A percentile compares a stretch with the other conserved stretches of the same genome.
Conservation (phyloP, 2,888 invertebrate genomes). For the Lymantria monacha region DNA sequence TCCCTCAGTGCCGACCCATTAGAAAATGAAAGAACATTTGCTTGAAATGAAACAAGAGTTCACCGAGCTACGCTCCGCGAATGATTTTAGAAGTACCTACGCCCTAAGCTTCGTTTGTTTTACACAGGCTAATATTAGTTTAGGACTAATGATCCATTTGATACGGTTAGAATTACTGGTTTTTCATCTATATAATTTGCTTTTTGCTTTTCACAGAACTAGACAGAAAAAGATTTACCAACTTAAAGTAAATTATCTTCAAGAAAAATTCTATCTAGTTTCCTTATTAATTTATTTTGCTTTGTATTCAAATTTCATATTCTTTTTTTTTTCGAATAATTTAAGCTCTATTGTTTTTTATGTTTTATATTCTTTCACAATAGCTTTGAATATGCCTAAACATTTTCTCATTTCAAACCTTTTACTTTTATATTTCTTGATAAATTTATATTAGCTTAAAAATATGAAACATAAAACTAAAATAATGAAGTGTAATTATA, state of each 20-base stretch:
- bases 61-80: slow-evolving; percentile 32
- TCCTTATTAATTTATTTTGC: too few species aligned
- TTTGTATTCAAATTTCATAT: too few species aligned
- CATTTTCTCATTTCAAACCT: background rate
- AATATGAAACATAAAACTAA: background rate
- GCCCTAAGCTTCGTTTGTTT: slow-evolving; percentile 58
- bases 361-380: too few species aligned
- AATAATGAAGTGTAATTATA: background rate
- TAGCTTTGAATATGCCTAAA: slow-evolving; percentile 6
- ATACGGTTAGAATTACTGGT: slow-evolving; percentile 48
- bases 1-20: slow-evolving; percentile 67
- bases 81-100: slow-evolving; percentile 49
- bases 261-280: too few species aligned
- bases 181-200: slow-evolving; percentile 39
- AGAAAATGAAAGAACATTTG: slow-evolving; percentile 74
- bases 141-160: slow-evolving; percentile 74
- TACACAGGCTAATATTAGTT: slow-evolving; percentile 67
- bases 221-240: background rate
- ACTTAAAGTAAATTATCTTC: too few species aligned
- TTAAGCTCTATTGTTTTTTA: background rate
- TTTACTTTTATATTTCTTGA: background rate
- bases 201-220: slow-evolving; percentile 29
- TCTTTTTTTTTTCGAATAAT: slow-evolving; percentile 1
- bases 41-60: slow-evolving; percentile 56
- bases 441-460: background rate